phyloP scores from a whole-genome alignment of 2,888 invertebrate genomes.

The Drosophila demipolita region DNA sequence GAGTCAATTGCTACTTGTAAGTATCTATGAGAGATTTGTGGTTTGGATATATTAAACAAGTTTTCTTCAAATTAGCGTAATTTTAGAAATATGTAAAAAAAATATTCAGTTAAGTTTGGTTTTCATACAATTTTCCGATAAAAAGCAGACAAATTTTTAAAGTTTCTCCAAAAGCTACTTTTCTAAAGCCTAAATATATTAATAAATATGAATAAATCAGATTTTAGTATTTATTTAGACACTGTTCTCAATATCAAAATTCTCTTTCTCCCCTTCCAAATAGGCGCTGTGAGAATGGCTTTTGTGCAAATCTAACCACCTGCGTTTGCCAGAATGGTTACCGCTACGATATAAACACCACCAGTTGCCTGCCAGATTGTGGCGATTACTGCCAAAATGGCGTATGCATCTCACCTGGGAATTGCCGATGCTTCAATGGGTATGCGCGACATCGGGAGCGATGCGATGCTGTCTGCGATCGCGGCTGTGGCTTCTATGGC shows the following conservation, averaged over 20 bases:
- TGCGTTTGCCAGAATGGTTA: slow-evolving; percentile 86
- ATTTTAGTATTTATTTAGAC: neutral
- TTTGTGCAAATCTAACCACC: slow-evolving; percentile 84
- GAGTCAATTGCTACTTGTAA: slow-evolving; percentile 79
- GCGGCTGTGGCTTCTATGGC: slow-evolving; percentile 82
- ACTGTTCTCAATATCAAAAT: neutral
- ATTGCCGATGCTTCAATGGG: slow-evolving; percentile 84
- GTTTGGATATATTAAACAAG: neutral
- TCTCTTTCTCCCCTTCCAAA: too few relatives aligned
- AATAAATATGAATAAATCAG: too few relatives aligned
- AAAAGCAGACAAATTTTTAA: too few relatives aligned
- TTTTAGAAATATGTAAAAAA: too few relatives aligned
- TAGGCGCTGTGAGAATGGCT: slow-evolving; percentile 84
- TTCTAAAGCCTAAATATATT: neutral
- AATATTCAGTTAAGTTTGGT: too few relatives aligned
- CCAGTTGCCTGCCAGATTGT: slow-evolving; percentile 82
- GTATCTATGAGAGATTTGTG: slow-evolving; percentile 32
- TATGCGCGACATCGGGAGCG: slow-evolving; percentile 74
- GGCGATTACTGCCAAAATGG: slow-evolving; percentile 83
- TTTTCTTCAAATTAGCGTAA: neutral
- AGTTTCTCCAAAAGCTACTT: too few relatives aligned
- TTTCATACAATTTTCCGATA: too few relatives aligned
- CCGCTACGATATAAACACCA: slow-evolving; percentile 75
- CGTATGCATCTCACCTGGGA: slow-evolving; percentile 82
- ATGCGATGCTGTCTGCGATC: slow-evolving; percentile 78